Conservation (phyloP, 2,113 vertebrate species). For the Gymnocephalus cernua region DNA sequence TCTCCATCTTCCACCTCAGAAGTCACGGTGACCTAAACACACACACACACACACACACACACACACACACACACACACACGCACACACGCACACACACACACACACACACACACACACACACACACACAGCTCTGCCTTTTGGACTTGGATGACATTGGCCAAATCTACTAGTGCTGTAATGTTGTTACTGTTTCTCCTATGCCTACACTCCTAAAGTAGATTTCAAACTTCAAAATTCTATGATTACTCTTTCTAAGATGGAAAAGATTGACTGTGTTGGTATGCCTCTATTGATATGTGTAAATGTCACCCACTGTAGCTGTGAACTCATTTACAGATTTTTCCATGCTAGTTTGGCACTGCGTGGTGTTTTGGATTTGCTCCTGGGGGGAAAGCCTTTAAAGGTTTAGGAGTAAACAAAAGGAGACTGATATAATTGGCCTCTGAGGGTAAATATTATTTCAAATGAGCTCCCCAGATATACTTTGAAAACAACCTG, state of each 20-base stretch:
- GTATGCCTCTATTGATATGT: slow-evolving; percentile 30
- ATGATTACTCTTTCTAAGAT: slow-evolving; percentile 8
- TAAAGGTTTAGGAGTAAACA: slow-evolving; percentile 60
- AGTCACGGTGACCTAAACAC: slow-evolving; percentile 38
- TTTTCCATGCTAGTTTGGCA: slow-evolving; percentile 25
- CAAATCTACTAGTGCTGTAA: slow-evolving; percentile 7
- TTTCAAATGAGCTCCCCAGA: slow-evolving; percentile 44
- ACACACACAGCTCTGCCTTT: not conserved
- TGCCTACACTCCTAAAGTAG: not conserved
- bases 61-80: not conserved
- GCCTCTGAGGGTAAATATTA: slow-evolving; percentile 55
- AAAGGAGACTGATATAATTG: slow-evolving; percentile 66
- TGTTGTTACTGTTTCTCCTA: slow-evolving; percentile 12
- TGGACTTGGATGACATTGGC: slow-evolving; percentile 23
- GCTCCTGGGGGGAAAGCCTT: slow-evolving; percentile 17
- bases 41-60: not conserved
- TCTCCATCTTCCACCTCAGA: slow-evolving; percentile 56
- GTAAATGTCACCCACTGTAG: slow-evolving; percentile 50
- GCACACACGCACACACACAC: slow-evolving; percentile 9
- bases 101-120: not conserved
- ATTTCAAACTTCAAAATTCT: slow-evolving; percentile 9
- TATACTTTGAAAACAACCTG: slow-evolving; percentile 28
- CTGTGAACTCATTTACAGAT: slow-evolving; percentile 49
- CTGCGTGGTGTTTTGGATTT: slow-evolving; percentile 23
- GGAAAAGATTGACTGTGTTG: slow-evolving; percentile 7